Evolutionary conservation across 1,140 invertebrate species (phyloP).

Genomic region (Brachionus paranguensis): DNA sequence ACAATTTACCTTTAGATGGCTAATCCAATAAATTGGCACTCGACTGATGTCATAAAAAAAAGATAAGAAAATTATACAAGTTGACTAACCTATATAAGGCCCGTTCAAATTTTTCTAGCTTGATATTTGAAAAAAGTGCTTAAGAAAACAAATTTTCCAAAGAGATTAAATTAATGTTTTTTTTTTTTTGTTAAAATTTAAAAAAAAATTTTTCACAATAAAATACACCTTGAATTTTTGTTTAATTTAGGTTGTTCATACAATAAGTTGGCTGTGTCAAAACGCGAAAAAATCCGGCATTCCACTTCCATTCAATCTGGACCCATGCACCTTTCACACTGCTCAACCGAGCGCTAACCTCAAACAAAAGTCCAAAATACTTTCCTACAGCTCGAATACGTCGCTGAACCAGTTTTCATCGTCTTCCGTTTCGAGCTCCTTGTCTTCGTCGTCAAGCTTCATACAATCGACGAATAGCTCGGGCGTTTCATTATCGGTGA

Average conservation of each 20-base stretch:
- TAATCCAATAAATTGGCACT: background rate
- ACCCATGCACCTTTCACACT: background rate
- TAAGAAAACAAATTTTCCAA: background rate
- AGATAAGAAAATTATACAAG: background rate
- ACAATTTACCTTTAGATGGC: background rate
- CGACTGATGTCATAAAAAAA: background rate
- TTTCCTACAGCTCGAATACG: conserved; percentile 7
- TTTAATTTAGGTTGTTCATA: conserved; percentile 21
- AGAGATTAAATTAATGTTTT: background rate
- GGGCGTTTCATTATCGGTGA: background rate
- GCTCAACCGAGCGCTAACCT: background rate
- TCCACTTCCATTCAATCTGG: conserved; percentile 1
- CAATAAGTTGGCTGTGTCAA: background rate
- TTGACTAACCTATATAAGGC: conserved; percentile 13
- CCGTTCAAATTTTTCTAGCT: too few species aligned
- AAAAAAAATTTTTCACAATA: too few species aligned
- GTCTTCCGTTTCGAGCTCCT: background rate
- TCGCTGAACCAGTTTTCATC: conserved; percentile 1
- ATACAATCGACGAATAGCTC: background rate
- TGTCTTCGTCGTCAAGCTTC: conserved; percentile 10
- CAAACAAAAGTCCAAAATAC: background rate
- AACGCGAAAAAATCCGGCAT: conserved; percentile 20
- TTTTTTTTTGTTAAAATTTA: background rate
- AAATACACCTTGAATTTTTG: background rate
- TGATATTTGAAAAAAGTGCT: conserved; percentile 18